These are phyloP conservation scores for Parauchenoglanis ngamensis DNA, from an alignment of 2,797 vertebrate genomes.

Conservation along the genomic window DNA sequence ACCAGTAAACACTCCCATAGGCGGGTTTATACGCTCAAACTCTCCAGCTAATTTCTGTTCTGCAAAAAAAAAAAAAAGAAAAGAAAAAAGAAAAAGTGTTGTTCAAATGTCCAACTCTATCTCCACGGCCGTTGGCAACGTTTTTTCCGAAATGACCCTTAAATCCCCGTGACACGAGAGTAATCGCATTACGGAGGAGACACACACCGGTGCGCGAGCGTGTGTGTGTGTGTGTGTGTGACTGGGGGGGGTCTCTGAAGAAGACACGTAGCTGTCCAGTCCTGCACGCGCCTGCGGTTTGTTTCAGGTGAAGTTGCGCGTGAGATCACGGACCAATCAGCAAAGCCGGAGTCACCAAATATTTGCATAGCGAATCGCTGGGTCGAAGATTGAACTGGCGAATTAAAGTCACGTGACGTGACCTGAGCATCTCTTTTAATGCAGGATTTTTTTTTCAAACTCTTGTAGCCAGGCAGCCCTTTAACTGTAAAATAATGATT, in stretches of 20 bases:
- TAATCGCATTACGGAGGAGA: slow-evolving; percentile 52
- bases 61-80: background rate
- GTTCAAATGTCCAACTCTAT: background rate
- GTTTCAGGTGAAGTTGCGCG: slow-evolving; percentile 23
- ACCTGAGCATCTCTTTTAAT: background rate
- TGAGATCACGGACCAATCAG: slow-evolving; percentile 16
- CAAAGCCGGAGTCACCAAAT: background rate
- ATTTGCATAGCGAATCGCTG: slow-evolving; percentile 15
- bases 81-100: background rate
- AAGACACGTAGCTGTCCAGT: slow-evolving; percentile 9
- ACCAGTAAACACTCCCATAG: background rate
- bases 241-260: background rate
- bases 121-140: background rate
- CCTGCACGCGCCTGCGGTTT: slow-evolving; percentile 1
- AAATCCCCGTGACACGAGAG: slow-evolving; percentile 40
- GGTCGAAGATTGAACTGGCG: background rate
- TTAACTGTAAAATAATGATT: background rate
- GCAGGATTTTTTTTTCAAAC: background rate
- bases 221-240: background rate
- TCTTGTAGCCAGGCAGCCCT: background rate
- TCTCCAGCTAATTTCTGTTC: slow-evolving; percentile 1
- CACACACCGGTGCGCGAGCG: background rate
- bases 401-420: slow-evolving; percentile 17
- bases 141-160: slow-evolving; percentile 41
- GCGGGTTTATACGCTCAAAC: background rate